phyloP scores from a whole-genome alignment of 30 jellyfish, hydroid and myxozoan species.

The Rhopilema esculentum region DNA sequence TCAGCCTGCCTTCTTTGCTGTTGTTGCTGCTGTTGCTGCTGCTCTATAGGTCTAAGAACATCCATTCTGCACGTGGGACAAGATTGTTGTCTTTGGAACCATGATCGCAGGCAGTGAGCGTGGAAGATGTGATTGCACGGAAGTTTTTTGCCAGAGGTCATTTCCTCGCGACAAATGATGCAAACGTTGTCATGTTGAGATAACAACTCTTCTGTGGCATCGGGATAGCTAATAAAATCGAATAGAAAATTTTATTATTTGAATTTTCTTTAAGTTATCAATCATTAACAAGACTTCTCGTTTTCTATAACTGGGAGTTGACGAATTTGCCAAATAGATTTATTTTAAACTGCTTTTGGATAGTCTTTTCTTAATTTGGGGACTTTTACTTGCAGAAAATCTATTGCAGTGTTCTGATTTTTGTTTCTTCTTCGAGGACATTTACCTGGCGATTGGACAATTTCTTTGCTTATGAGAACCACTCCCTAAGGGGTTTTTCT shows the following conservation, averaged over 20 bases:
- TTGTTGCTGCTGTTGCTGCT: conserved; percentile 78
- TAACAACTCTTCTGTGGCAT: conserved; percentile 94
- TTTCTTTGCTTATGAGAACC: too few relatives aligned
- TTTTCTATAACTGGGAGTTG: too few relatives aligned
- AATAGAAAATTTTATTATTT: conserved; percentile 2
- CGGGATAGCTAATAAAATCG: conserved; percentile 87
- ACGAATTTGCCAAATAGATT: too few relatives aligned
- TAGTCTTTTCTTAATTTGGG: too few relatives aligned
- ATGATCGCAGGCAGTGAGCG: conserved; percentile 96
- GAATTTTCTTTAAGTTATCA: too few relatives aligned
- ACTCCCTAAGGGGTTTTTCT: too few relatives aligned
- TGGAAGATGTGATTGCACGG: conserved; percentile 99
- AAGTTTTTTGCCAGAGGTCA: conserved; percentile 94
- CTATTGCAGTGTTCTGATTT: too few relatives aligned
- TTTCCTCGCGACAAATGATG: conserved; percentile 98
- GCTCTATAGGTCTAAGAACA: conserved; percentile 89
- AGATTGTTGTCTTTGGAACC: conserved; percentile 99
- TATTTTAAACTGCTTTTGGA: too few relatives aligned
- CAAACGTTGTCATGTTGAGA: conserved; percentile 89
- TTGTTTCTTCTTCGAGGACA: too few relatives aligned
- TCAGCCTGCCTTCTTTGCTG: conserved; percentile 52
- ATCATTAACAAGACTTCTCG: too few relatives aligned
- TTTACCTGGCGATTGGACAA: too few relatives aligned
- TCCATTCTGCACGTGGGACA: conserved; percentile 99
- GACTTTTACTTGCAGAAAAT: too few relatives aligned